phyloP scores from a whole-genome alignment of 2,797 vertebrate genomes.

The Acipenser transmontanus region DNA sequence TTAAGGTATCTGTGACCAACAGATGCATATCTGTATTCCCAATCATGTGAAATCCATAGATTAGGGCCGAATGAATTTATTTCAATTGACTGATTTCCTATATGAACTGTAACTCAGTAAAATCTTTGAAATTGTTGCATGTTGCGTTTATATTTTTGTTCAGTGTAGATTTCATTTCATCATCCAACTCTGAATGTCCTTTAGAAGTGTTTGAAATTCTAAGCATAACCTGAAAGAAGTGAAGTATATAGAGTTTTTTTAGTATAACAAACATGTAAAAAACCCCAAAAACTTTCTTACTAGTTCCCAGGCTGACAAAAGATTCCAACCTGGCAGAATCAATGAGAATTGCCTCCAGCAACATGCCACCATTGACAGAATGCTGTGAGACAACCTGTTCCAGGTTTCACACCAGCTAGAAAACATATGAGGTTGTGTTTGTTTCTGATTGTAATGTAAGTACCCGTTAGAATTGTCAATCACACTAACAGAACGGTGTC shows the following conservation, averaged over 20 bases:
- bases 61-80: no score
- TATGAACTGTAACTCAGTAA: no score
- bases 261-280: background rate
- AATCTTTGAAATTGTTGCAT: no score
- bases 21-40: no score
- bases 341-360: constrained; percentile 3
- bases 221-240: background rate
- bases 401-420: background rate
- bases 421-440: background rate
- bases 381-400: background rate
- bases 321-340: background rate
- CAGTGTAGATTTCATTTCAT: constrained; percentile 3
- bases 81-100: no score
- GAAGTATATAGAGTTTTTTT: background rate
- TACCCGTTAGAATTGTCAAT: background rate
- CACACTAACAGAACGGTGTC: background rate
- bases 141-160: background rate
- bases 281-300: background rate
- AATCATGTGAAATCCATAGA: no score
- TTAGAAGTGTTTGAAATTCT: background rate
- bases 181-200: background rate
- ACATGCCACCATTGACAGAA: background rate
- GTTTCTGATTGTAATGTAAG: background rate
- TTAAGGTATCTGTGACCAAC: no score
- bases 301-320: constrained; percentile 7